These are phyloP conservation scores for Xenops minutus DNA, from an alignment of 2,797 vertebrate genomes.

Conservation along the genomic window DNA sequence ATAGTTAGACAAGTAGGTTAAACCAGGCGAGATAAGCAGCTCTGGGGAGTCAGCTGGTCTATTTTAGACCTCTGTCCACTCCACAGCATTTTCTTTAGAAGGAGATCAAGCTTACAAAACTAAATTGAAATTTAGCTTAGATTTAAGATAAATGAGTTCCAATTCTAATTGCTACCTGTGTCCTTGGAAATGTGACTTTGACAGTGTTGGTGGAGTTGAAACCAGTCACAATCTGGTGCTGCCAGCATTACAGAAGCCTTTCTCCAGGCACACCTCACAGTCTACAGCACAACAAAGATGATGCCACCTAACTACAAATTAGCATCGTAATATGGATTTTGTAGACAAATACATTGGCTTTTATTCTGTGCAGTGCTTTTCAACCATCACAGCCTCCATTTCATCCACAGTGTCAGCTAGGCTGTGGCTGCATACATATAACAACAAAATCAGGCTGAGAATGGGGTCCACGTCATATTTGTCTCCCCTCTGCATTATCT, in stretches of 20 bases:
- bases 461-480: rapidly evolving
- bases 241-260: neutral
- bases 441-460: neutral
- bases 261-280: neutral
- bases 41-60: neutral
- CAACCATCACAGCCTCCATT: neutral
- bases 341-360: neutral
- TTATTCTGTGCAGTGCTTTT: neutral
- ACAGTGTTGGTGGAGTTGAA: neutral
- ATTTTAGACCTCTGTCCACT: neutral
- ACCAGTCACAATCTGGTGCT: neutral
- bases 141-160: neutral
- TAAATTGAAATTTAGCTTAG: neutral
- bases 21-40: neutral
- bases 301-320: neutral
- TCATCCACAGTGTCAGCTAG: neutral
- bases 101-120: neutral
- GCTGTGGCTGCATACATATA: neutral
- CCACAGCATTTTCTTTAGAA: neutral
- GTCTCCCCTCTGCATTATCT: neutral
- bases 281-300: neutral
- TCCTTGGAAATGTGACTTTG: neutral
- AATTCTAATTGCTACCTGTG: neutral
- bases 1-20: neutral
- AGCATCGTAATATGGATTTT: neutral